Percentiles rank a stretch among this genome's conserved stretches.
phyloP scores from a whole-genome alignment of 2,888 invertebrate species.

The Drosophila cognata region DNA sequence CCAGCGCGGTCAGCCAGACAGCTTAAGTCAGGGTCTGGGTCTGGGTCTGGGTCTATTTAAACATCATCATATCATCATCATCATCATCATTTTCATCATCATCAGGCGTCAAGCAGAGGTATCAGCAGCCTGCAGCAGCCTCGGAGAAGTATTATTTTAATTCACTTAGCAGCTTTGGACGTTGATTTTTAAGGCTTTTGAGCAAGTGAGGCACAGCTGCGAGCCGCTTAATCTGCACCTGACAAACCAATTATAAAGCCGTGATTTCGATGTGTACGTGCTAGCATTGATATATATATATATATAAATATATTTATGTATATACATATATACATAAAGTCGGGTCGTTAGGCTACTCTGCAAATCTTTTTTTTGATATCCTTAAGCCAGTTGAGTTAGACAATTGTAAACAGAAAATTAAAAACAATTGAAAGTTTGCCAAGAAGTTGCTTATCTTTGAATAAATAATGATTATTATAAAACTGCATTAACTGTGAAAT shows the following conservation, averaged over 20 bases:
- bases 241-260: constrained; percentile 74
- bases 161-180: constrained; percentile 69
- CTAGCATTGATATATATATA: constrained; percentile 1
- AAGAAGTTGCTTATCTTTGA: not conserved
- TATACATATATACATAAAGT: too few relatives aligned
- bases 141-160: constrained; percentile 67
- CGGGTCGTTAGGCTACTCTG: not conserved
- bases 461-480: too few relatives aligned
- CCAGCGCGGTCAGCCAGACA: constrained; percentile 32
- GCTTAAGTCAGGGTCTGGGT: constrained; percentile 54
- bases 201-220: constrained; percentile 39
- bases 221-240: constrained; percentile 58
- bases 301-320: too few relatives aligned
- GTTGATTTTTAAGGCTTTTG: constrained; percentile 46
- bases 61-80: constrained; percentile 33
- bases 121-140: constrained; percentile 11
- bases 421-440: not conserved
- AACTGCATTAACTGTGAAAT: too few relatives aligned
- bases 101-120: constrained; percentile 2
- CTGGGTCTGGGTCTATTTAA: constrained; percentile 32
- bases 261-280: constrained; percentile 63
- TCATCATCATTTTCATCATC: constrained; percentile 26
- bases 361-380: not conserved
- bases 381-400: not conserved
- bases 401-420: not conserved